Conservation (phyloP, 2,113 vertebrate species). For the Trematocara zebra region DNA sequence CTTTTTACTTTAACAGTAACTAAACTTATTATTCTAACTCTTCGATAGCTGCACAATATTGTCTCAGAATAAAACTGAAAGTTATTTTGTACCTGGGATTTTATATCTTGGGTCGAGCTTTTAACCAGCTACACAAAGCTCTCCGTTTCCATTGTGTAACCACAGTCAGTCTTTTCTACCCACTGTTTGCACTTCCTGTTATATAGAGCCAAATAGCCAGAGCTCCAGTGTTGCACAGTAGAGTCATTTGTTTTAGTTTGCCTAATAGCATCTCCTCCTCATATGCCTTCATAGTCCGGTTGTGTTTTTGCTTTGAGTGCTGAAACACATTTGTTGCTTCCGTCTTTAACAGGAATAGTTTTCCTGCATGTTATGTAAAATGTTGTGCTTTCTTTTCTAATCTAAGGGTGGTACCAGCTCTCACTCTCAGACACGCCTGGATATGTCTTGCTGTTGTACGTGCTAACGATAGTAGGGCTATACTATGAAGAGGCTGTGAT, state of each 20-base stretch:
- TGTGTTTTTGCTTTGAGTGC: not conserved
- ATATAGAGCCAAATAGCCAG: not conserved
- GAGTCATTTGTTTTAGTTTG: not conserved
- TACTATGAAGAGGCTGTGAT: not conserved
- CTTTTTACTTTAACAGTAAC: not conserved
- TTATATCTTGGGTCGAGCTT: not conserved
- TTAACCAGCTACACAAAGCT: not conserved
- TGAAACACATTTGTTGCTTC: not conserved
- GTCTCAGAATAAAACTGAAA: fast-evolving
- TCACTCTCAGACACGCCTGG: not conserved
- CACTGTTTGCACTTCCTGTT: not conserved
- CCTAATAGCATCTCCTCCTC: not conserved
- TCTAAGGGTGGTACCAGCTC: not conserved
- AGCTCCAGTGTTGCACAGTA: not conserved
- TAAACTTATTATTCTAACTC: not conserved
- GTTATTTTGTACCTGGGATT: not conserved
- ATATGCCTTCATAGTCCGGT: not conserved
- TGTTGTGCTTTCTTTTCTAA: not conserved
- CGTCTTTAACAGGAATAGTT: not conserved
- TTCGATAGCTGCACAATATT: fast-evolving
- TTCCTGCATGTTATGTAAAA: fast-evolving
- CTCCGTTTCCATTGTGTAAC: not conserved
- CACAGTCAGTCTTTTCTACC: not conserved
- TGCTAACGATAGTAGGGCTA: not conserved
- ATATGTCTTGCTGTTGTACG: not conserved